Conservation (phyloP, 2,797 vertebrate species). For the Neostethus bicornis region DNA sequence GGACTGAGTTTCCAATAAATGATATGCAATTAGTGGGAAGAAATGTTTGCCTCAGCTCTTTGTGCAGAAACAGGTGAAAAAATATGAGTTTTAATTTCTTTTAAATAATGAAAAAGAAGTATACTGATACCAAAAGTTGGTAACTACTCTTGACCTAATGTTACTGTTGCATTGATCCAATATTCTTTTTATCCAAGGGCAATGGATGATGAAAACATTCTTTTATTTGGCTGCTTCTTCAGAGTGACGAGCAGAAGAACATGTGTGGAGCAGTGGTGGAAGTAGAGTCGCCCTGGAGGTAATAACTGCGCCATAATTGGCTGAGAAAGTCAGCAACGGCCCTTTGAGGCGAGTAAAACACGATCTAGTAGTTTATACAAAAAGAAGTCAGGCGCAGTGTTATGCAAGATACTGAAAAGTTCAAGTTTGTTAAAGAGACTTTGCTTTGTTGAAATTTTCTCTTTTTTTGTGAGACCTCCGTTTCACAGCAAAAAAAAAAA, state of each 20-base stretch:
- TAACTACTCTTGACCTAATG: constrained; percentile 11
- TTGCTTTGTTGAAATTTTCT: neutral
- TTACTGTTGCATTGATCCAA: constrained; percentile 2
- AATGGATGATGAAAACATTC: constrained; percentile 2
- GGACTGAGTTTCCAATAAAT: constrained; percentile 48
- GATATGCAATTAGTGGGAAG: constrained; percentile 26
- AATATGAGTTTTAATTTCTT: constrained; percentile 12
- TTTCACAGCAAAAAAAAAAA: too few relatives aligned
- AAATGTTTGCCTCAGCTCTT: constrained; percentile 1
- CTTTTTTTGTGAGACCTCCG: too few relatives aligned
- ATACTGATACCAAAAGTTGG: constrained; percentile 12
- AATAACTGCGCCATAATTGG: constrained; percentile 34
- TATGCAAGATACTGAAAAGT: constrained; percentile 12
- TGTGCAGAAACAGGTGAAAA: constrained; percentile 39
- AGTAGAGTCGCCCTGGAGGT: constrained; percentile 6
- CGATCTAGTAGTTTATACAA: constrained; percentile 24
- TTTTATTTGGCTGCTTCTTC: constrained; percentile 5
- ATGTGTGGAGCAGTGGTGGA: constrained; percentile 5
- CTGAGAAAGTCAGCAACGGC: constrained; percentile 9
- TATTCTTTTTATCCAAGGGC: constrained; percentile 9
- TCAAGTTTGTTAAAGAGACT: constrained; percentile 2
- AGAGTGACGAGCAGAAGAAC: constrained; percentile 9
- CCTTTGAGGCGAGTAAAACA: constrained; percentile 20
- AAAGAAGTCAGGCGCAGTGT: constrained; percentile 17
- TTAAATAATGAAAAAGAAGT: neutral